Conservation (phyloP, 2,797 vertebrate genomes). For the Neomorphus geoffroyi region DNA sequence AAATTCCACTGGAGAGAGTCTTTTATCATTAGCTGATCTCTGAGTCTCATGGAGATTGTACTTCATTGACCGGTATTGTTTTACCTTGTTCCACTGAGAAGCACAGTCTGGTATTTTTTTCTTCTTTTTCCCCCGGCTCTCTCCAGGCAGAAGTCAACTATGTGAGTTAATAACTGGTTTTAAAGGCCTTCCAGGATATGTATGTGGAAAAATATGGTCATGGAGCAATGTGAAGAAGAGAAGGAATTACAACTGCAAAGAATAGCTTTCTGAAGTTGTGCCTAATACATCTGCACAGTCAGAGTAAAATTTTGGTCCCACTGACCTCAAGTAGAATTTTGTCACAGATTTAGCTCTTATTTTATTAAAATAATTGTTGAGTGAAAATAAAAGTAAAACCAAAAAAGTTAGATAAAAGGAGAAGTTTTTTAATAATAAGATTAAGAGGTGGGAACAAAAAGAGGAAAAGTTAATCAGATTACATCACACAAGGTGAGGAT, state of each 20-base stretch:
- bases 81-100: not conserved
- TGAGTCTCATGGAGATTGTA: not conserved
- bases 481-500: not conserved
- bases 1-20: not conserved
- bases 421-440: not conserved
- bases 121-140: fast-evolving
- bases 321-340: not conserved
- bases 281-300: not conserved
- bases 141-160: not conserved
- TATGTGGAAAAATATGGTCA: not conserved
- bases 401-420: not conserved
- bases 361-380: not conserved
- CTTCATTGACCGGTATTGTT: not conserved
- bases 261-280: not conserved
- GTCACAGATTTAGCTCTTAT: not conserved
- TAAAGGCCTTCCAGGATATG: not conserved
- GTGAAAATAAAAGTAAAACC: not conserved
- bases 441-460: not conserved
- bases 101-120: not conserved
- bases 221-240: not conserved
- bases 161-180: not conserved
- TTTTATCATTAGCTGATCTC: not conserved
- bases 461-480: not conserved
- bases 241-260: not conserved
- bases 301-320: not conserved